Conservation (phyloP, 2,888 invertebrate genomes). For the Macrostomum cliftonense region DNA sequence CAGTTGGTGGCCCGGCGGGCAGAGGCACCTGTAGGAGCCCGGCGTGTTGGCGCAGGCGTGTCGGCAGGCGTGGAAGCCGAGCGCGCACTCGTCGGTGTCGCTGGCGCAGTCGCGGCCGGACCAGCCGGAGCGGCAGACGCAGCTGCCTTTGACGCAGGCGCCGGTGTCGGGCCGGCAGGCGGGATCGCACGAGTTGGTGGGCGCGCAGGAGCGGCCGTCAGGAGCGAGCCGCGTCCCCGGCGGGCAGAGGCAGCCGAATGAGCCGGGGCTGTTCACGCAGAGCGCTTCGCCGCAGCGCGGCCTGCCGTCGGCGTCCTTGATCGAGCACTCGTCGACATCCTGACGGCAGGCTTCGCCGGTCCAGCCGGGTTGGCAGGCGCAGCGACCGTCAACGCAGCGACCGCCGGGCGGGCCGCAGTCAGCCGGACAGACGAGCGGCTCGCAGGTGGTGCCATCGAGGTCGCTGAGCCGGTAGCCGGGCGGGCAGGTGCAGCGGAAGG, state of each 20-base stretch:
- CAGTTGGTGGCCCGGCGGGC: neutral
- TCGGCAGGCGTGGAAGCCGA: neutral
- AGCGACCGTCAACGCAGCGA: neutral
- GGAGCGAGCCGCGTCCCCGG: neutral
- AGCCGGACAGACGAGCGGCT: neutral
- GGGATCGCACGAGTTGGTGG: neutral
- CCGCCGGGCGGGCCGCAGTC: neutral
- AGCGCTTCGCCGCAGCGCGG: neutral
- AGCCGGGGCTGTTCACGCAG: neutral
- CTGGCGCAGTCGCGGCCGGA: neutral
- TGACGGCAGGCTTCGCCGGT: neutral
- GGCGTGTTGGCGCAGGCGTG: neutral
- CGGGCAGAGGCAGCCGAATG: neutral
- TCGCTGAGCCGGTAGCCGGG: neutral
- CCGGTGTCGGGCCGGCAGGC: neutral
- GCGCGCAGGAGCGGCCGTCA: neutral
- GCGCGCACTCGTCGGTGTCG: neutral
- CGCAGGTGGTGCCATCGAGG: neutral
- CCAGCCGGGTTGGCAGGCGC: neutral
- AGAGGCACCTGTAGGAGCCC: neutral
- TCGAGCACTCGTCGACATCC: neutral
- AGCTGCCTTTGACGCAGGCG: conserved; percentile 1
- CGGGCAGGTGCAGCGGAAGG: neutral
- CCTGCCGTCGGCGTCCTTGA: neutral
- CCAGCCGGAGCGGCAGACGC: conserved; percentile 1